Evolutionary conservation across 2,797 vertebrate species (phyloP).

Genomic region (Hozukius guyotensis): DNA sequence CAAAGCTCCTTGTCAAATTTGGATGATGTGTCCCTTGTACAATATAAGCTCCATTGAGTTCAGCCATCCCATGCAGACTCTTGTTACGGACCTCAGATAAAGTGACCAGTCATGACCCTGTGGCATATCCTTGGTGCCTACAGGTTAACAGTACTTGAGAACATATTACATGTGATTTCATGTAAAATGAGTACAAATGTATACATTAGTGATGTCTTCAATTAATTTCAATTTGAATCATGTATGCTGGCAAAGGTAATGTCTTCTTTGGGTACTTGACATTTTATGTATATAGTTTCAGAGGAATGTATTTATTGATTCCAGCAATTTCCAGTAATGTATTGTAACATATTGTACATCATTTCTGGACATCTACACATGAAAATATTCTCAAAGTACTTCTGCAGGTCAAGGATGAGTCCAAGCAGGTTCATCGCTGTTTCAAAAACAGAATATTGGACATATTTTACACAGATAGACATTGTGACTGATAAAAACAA

Average conservation of each 20-base stretch:
- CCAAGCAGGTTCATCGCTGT: conserved; percentile 83
- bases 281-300: neutral
- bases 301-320: neutral
- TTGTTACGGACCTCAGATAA: conserved; percentile 88
- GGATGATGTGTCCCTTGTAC: neutral
- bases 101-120: conserved; percentile 91
- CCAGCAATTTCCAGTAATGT: neutral
- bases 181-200: neutral
- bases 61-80: conserved; percentile 92
- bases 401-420: conserved; percentile 72
- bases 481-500: conserved; percentile 72
- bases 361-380: neutral
- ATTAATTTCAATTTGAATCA: neutral
- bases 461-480: conserved; percentile 71
- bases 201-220: neutral
- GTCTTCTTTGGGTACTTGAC: neutral
- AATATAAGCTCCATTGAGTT: conserved; percentile 66
- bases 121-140: conserved; percentile 81
- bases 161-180: neutral
- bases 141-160: conserved; percentile 31
- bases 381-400: conserved; percentile 32
- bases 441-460: conserved; percentile 72
- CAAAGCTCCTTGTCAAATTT: neutral
- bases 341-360: neutral
- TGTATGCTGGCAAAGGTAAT: neutral